phyloP scores from a whole-genome alignment of 2,113 vertebrate species.

The Rostratula benghalensis region DNA sequence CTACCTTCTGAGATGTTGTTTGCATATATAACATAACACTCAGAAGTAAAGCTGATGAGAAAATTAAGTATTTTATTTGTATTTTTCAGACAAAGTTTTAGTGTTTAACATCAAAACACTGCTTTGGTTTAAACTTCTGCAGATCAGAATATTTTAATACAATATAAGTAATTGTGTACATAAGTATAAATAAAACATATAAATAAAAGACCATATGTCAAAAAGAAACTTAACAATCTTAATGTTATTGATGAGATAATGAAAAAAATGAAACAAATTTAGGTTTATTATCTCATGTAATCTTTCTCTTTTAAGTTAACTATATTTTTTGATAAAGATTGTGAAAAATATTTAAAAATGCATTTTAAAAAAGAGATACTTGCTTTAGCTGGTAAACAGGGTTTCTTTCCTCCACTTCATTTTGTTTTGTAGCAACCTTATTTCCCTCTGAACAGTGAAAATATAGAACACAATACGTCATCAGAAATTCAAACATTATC shows the following conservation, averaged over 20 bases:
- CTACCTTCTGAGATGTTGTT: neutral
- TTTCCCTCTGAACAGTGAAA: neutral
- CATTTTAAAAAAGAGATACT: neutral
- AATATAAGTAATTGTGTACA: neutral
- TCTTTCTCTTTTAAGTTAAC: neutral
- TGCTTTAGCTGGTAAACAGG: neutral
- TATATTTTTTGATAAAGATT: neutral
- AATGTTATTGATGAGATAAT: neutral
- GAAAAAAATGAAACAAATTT: neutral
- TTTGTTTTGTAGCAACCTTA: neutral
- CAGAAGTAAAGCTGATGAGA: neutral
- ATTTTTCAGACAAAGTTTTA: neutral
- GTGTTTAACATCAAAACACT: neutral
- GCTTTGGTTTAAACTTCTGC: neutral
- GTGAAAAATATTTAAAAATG: neutral
- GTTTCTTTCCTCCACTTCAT: accelerated
- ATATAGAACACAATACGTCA: neutral
- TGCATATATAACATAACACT: neutral
- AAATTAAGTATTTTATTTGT: neutral
- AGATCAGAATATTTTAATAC: neutral
- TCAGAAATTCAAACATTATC: neutral
- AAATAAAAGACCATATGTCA: neutral
- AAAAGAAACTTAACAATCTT: neutral
- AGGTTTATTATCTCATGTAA: neutral
- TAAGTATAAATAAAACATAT: neutral